These are phyloP conservation scores for Monochamus saltuarius DNA, from an alignment of 1,140 invertebrate species.

Conservation along the genomic window DNA sequence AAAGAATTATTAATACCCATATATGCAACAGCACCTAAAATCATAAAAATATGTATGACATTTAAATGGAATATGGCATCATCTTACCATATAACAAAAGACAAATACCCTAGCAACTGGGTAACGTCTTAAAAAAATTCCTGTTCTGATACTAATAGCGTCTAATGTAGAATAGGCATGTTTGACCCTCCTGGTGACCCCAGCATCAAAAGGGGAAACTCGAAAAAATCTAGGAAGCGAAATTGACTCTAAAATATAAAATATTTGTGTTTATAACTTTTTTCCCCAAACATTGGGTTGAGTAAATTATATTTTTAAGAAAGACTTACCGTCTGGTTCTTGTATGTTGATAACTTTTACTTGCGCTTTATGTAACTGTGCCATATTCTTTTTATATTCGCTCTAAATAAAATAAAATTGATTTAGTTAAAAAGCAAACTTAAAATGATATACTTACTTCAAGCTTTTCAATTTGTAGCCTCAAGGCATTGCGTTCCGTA, in stretches of 20 bases:
- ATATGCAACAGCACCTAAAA: slow-evolving; percentile 67
- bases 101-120: slow-evolving; percentile 78
- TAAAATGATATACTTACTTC: slow-evolving; percentile 56
- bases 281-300: neutral
- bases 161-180: slow-evolving; percentile 77
- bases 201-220: slow-evolving; percentile 76
- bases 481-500: slow-evolving; percentile 76
- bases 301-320: neutral
- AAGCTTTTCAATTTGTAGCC: slow-evolving; percentile 76
- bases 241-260: slow-evolving; percentile 58
- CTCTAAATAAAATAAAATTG: slow-evolving; percentile 34
- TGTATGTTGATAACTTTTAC: slow-evolving; percentile 59
- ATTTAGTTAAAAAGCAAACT: neutral
- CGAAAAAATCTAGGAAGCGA: slow-evolving; percentile 71
- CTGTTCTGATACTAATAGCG: slow-evolving; percentile 73
- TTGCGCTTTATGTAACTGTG: slow-evolving; percentile 37
- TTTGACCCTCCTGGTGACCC: slow-evolving; percentile 76
- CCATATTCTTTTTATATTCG: slow-evolving; percentile 40
- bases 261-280: slow-evolving; percentile 39
- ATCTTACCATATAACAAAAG: slow-evolving; percentile 62
- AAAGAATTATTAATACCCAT: slow-evolving; percentile 70
- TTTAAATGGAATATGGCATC: neutral
- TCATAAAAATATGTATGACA: slow-evolving; percentile 19
- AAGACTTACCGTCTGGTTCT: slow-evolving; percentile 61
- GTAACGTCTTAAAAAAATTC: slow-evolving; percentile 78